Conservation (phyloP, 1,140 invertebrate species). For the Cheumatopsyche charites region DNA sequence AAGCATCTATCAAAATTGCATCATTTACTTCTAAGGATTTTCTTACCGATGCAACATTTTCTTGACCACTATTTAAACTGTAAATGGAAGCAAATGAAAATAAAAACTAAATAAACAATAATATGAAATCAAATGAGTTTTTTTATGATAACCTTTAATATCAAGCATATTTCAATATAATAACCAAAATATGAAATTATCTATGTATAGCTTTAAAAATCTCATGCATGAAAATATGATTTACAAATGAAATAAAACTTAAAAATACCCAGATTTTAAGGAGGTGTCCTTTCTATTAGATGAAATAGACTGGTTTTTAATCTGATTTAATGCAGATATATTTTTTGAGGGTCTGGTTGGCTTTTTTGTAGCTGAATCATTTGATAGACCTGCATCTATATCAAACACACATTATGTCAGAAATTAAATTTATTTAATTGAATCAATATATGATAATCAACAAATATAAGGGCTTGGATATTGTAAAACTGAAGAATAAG, state of each 20-base stretch:
- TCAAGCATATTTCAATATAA: too few species aligned
- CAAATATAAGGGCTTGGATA: too few species aligned
- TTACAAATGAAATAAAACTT: too few species aligned
- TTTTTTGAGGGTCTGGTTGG: slow-evolving; percentile 37
- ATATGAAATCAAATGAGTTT: too few species aligned
- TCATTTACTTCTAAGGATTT: slow-evolving; percentile 61
- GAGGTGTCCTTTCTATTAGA: slow-evolving; percentile 42
- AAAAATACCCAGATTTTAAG: slow-evolving; percentile 20
- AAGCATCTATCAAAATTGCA: slow-evolving; percentile 48
- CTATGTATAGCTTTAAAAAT: too few species aligned
- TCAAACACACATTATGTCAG: background rate
- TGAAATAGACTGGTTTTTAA: slow-evolving; percentile 38
- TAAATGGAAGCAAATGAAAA: background rate
- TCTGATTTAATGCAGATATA: slow-evolving; percentile 21
- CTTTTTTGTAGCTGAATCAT: slow-evolving; percentile 34
- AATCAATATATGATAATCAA: background rate
- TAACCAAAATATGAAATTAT: too few species aligned
- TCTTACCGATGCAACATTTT: slow-evolving; percentile 59
- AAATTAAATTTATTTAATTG: slow-evolving; percentile 1
- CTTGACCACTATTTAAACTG: slow-evolving; percentile 28
- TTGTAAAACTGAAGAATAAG: too few species aligned
- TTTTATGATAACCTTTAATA: too few species aligned
- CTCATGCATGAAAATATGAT: too few species aligned
- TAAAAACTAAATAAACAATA: background rate
- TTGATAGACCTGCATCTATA: background rate